phyloP scores from a whole-genome alignment of 2,888 invertebrate species.

The Watsonalla binaria region DNA sequence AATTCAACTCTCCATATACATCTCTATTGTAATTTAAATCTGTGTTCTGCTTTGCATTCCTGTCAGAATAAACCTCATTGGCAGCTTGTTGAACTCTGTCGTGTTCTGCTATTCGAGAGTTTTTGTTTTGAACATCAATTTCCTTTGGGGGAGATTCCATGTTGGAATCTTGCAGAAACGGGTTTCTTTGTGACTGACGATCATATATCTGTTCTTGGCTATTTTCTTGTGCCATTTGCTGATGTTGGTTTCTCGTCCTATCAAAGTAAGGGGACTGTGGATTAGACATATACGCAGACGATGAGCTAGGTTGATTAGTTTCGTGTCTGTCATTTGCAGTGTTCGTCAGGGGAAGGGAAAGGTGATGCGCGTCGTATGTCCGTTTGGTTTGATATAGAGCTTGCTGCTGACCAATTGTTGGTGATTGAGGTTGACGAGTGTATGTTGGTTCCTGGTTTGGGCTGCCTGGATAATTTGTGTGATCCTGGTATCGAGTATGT shows the following conservation, averaged over 20 bases:
- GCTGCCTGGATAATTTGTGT: constrained; percentile 56
- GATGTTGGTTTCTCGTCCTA: constrained; percentile 59
- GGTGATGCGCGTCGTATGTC: constrained; percentile 66
- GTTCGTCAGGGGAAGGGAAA: constrained; percentile 68
- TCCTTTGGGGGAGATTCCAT: constrained; percentile 36
- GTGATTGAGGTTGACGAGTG: constrained; percentile 70
- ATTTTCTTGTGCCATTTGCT: constrained; percentile 36
- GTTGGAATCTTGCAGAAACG: constrained; percentile 59
- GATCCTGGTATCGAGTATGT: constrained; percentile 62
- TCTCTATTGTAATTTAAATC: constrained; percentile 53
- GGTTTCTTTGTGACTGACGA: constrained; percentile 55
- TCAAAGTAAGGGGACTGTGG: constrained; percentile 74
- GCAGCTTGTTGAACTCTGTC: constrained; percentile 33
- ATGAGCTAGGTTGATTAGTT: constrained; percentile 56
- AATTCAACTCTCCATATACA: constrained; percentile 56
- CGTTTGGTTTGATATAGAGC: constrained; percentile 58
- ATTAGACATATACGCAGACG: constrained; percentile 60
- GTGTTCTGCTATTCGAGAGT: constrained; percentile 29
- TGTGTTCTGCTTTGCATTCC: constrained; percentile 31
- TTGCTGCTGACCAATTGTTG: constrained; percentile 55
- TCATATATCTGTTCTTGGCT: constrained; percentile 57
- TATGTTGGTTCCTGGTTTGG: constrained; percentile 72
- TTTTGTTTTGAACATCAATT: constrained; percentile 31
- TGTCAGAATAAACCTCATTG: constrained; percentile 43
- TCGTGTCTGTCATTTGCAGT: constrained; percentile 60